Percentiles rank a stretch among this genome's conserved stretches.
Evolutionary conservation across 2,888 invertebrate genomes (phyloP).

Genomic region (Lepidocyrtoides sp.): DNA sequence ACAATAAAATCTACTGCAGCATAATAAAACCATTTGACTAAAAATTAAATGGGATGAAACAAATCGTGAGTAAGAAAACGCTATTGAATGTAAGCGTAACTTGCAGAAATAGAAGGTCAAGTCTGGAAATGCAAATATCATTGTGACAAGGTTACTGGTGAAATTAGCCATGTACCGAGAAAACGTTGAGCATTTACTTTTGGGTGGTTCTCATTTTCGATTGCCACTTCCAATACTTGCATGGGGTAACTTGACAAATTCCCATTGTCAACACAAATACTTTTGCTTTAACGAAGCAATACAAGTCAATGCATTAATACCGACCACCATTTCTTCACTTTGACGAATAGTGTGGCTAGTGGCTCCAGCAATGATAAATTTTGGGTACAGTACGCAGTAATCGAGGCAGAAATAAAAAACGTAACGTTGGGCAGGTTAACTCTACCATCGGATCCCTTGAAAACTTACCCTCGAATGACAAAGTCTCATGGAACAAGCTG

Average conservation of each 20-base stretch:
- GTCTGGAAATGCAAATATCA: background rate
- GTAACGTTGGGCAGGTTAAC: background rate
- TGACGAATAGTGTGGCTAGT: background rate
- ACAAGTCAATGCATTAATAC: conserved; percentile 24
- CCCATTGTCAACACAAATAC: background rate
- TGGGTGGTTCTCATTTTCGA: background rate
- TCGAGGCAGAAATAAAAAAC: background rate
- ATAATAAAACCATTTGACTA: background rate
- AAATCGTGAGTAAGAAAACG: too few species aligned
- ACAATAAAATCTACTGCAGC: background rate
- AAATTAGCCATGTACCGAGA: conserved; percentile 23
- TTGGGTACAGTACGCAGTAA: background rate
- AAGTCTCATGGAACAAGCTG: conserved; percentile 19
- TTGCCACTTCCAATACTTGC: conserved; percentile 35
- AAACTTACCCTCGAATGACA: conserved; percentile 5
- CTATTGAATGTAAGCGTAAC: too few species aligned
- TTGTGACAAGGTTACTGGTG: conserved; percentile 6
- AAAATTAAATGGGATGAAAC: background rate
- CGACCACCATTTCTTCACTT: background rate
- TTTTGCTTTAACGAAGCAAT: background rate
- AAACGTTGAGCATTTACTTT: background rate
- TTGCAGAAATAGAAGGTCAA: too few species aligned
- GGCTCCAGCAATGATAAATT: too few species aligned
- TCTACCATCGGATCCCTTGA: background rate
- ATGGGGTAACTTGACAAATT: conserved; percentile 23